Base-by-base conservation (phyloP, 2,113 vertebrate genomes). In the Menura novaehollandiae region DNA sequence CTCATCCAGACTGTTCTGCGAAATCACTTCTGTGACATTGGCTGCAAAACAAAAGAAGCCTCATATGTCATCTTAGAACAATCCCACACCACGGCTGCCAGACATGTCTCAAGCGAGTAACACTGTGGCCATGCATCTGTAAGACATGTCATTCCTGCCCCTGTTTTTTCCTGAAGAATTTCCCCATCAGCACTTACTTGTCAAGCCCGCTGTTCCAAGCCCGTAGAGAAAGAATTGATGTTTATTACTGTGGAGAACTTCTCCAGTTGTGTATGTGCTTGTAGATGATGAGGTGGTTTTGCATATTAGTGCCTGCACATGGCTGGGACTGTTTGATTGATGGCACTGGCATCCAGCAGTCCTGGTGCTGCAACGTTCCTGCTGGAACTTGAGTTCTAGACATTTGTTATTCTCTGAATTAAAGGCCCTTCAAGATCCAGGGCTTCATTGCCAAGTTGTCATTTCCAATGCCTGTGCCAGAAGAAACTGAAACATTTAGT, bases 361-460 rank as follows among this genome's bases (percentile, higher is more conserved):
- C 41, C 53, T 39, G n/a, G 20, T 82, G 51, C 56, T 87, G 43
- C 33, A 67, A 3, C 0, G 2, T 49, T 81, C 77, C 89, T 82
- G 41, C 66, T 72, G 72, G 49, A 68, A 49, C 69, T 12, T 44
- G 67, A 83, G 67, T 93, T 82, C 52, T 44, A 71, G 77, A 72
- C 30, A 14, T 84, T 86, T 87, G 37, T 91, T 95, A 28, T 82
- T 94, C 77, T 82, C 81, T 75, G 53, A 87, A 85, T 95, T 91
- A 82, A 94, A 89, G 85, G 60, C 81, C 46, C 66, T 94, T 95
- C 86, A 78, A 63, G 60, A 68, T 39, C 68, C 32, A 72, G 53
- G 56, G 19, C 62, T 87, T 95, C 32, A 1, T 49, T 91, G 86
- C 91, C 84, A 93, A 81, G 66, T 19, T 91, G 69, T 87, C 3